Conservation (phyloP, 2,797 vertebrate genomes). For the Pseudochirops cupreus region DNA sequence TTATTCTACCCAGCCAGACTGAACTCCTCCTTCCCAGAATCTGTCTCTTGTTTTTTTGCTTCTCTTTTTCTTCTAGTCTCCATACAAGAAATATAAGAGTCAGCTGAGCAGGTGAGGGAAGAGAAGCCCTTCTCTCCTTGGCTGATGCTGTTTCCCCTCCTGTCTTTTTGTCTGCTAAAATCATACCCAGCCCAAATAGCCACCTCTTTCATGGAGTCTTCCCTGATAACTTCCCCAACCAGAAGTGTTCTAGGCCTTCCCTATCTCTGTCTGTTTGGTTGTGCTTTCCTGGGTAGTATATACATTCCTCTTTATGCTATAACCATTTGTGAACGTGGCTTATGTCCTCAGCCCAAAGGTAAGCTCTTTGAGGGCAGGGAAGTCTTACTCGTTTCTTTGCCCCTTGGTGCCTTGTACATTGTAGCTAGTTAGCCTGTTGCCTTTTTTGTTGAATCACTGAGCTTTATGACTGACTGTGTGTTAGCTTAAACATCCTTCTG, state of each 20-base stretch:
- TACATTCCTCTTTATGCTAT: background rate
- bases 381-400: background rate
- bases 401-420: no score
- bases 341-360: background rate
- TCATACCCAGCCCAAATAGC: background rate
- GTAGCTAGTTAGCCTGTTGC: background rate
- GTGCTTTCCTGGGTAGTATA: background rate
- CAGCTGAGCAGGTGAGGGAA: no score
- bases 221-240: background rate
- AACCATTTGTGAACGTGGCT: background rate
- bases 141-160: background rate
- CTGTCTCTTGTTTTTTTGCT: background rate
- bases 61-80: no score
- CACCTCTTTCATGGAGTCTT: background rate
- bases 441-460: background rate
- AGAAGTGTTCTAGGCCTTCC: background rate
- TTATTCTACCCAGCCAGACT: background rate
- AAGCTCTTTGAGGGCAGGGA: background rate
- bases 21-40: background rate
- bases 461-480: background rate
- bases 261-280: background rate
- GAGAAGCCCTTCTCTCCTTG: background rate
- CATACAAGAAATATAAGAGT: no score
- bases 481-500: background rate
- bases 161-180: background rate